These are phyloP conservation scores for Yponomeuta malinellus DNA, from an alignment of 2,888 invertebrate species.

Conservation along the genomic window DNA sequence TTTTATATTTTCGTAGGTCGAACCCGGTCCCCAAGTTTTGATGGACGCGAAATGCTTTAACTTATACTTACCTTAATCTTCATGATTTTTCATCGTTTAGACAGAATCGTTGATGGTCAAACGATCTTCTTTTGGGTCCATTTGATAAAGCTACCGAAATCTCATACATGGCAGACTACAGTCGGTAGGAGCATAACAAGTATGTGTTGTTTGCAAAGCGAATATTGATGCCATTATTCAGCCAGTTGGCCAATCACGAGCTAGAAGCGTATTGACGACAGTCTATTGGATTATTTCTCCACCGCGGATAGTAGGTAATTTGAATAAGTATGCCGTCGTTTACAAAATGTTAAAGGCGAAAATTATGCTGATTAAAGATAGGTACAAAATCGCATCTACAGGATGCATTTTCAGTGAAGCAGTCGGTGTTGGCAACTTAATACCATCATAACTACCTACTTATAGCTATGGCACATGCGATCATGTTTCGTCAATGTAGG, in stretches of 20 bases:
- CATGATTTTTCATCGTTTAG: too few relatives aligned
- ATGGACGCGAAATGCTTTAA: neutral
- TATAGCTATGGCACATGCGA: neutral
- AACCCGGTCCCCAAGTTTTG: neutral
- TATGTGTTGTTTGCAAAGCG: neutral
- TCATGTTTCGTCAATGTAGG: conserved; percentile 1
- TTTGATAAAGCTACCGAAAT: too few relatives aligned
- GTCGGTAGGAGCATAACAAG: too few relatives aligned
- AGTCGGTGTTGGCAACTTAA: conserved; percentile 7
- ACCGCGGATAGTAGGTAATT: neutral
- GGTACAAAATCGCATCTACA: neutral
- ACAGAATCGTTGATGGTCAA: too few relatives aligned
- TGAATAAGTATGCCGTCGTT: neutral
- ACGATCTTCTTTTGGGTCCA: too few relatives aligned
- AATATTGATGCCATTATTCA: neutral
- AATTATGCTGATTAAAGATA: neutral
- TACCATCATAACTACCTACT: neutral
- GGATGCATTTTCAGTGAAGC: conserved; percentile 13
- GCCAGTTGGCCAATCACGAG: too few relatives aligned
- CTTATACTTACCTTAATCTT: too few relatives aligned
- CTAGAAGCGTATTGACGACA: too few relatives aligned
- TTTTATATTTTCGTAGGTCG: neutral
- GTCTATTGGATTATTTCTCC: too few relatives aligned
- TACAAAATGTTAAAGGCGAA: neutral
- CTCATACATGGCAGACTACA: too few relatives aligned